These are phyloP conservation scores for Drosophila pseudoananassae DNA, from an alignment of 1,140 invertebrate species.

Conservation along the genomic window DNA sequence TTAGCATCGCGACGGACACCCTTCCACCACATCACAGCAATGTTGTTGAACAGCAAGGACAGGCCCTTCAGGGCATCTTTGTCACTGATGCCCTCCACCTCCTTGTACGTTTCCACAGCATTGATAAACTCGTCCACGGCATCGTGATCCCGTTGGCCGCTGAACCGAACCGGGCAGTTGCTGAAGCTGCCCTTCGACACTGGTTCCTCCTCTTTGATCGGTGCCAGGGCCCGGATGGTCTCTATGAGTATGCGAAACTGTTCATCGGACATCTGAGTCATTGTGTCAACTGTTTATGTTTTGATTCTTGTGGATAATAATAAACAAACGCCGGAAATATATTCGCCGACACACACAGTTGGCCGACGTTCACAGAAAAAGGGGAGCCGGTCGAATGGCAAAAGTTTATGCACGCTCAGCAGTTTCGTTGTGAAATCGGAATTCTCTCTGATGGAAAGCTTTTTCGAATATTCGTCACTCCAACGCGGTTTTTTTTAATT, in stretches of 20 bases:
- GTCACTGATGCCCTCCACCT: conserved; percentile 78
- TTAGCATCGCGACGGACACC: conserved; percentile 71
- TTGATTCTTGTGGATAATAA: conserved; percentile 7
- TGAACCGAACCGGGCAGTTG: conserved; percentile 67
- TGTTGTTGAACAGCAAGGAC: conserved; percentile 60
- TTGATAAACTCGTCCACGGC: conserved; percentile 81
- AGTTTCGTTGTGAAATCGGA: conserved; percentile 60
- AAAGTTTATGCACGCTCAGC: conserved; percentile 11
- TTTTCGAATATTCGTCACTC: conserved; percentile 41
- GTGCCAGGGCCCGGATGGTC: conserved; percentile 52
- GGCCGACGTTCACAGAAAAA: too few relatives aligned
- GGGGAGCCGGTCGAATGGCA: conserved; percentile 11
- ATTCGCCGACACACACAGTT: too few relatives aligned
- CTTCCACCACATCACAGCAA: conserved; percentile 78
- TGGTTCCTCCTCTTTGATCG: conserved; percentile 30
- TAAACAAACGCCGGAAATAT: conserved; percentile 14
- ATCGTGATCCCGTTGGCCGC: conserved; percentile 77
- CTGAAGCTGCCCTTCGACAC: conserved; percentile 76
- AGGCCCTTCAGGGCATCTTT: conserved; percentile 74
- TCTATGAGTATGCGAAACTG: conserved; percentile 70
- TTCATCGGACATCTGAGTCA: conserved; percentile 66
- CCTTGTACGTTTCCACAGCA: conserved; percentile 74
- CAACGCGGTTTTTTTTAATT: not conserved
- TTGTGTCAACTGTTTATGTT: conserved; percentile 14
- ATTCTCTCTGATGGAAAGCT: conserved; percentile 25